These are phyloP conservation scores for Trissolcus basalis DNA, from an alignment of 1,140 invertebrate genomes.

Conservation along the genomic window DNA sequence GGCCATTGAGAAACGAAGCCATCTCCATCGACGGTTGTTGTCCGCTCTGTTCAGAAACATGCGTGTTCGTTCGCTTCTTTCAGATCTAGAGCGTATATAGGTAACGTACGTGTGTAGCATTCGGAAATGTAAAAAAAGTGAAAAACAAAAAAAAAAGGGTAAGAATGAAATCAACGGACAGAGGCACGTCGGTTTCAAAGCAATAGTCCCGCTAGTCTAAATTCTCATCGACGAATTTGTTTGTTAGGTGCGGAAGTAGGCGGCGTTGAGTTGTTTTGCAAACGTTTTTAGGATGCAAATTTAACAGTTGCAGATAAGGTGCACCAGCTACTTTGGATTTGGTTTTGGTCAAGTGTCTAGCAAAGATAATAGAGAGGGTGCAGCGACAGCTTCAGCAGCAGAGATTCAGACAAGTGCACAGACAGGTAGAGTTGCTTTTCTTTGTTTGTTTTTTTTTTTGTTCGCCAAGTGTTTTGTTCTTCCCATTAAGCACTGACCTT, in stretches of 20 bases:
- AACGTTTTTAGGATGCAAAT: constrained; percentile 1
- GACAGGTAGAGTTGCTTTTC: constrained; percentile 22
- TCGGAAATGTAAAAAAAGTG: constrained; percentile 67
- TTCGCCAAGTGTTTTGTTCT: constrained; percentile 18
- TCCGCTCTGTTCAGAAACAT: constrained; percentile 77
- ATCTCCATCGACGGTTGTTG: constrained; percentile 78
- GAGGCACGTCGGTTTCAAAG: constrained; percentile 10
- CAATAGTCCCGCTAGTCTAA: constrained; percentile 12
- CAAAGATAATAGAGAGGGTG: constrained; percentile 28
- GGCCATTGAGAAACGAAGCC: constrained; percentile 78
- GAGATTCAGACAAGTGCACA: constrained; percentile 39
- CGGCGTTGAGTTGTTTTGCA: background rate
- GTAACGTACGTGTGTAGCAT: constrained; percentile 74
- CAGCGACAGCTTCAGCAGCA: constrained; percentile 38
- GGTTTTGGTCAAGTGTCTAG: constrained; percentile 6
- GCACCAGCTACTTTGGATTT: constrained; percentile 23
- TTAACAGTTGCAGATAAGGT: constrained; percentile 14
- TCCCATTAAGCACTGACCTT: constrained; percentile 71
- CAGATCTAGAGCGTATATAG: constrained; percentile 75
- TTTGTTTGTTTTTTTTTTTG: constrained; percentile 16
- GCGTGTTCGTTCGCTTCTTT: constrained; percentile 76
- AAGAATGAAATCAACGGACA: constrained; percentile 5
- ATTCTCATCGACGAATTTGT: constrained; percentile 2
- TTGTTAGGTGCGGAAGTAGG: constrained; percentile 16
- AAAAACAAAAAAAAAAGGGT: constrained; percentile 21